Evolutionary conservation across 2,113 vertebrate genomes (phyloP).

Genomic region (Microcebus jonahi): DNA sequence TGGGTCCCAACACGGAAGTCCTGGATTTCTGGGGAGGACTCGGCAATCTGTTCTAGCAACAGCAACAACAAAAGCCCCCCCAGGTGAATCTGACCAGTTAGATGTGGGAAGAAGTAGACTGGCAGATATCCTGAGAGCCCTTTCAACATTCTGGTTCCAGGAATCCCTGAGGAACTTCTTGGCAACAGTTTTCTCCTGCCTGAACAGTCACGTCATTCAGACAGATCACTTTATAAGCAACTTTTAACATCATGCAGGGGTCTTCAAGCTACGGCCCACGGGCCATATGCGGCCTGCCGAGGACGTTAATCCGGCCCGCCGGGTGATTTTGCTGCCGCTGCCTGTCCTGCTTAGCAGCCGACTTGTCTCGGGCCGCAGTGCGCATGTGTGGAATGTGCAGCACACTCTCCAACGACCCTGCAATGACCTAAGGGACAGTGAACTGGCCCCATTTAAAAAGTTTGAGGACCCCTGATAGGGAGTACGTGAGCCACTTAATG

Average conservation of each 20-base stretch:
- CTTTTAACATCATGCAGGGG: background rate
- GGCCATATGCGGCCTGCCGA: no score
- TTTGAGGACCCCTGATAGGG: background rate
- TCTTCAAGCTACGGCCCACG: no score
- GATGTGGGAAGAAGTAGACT: background rate
- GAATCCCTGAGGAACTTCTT: background rate
- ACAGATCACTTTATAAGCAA: background rate
- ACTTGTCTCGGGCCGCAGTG: no score
- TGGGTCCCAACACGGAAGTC: background rate
- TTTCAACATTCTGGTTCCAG: background rate
- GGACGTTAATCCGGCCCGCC: no score
- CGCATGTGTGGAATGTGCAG: no score
- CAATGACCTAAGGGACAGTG: no score
- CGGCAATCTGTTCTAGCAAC: background rate
- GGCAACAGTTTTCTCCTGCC: background rate
- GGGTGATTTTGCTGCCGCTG: no score
- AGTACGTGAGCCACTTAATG: background rate
- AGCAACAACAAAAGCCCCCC: background rate
- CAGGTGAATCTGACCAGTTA: background rate
- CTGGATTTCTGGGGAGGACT: background rate
- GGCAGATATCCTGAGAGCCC: background rate
- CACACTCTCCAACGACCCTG: no score
- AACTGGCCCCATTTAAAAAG: no score
- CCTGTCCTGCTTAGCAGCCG: no score
- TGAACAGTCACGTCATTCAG: background rate